Base-by-base conservation (phyloP, 2,888 invertebrate genomes). In the Dryadula phaetusa region DNA sequence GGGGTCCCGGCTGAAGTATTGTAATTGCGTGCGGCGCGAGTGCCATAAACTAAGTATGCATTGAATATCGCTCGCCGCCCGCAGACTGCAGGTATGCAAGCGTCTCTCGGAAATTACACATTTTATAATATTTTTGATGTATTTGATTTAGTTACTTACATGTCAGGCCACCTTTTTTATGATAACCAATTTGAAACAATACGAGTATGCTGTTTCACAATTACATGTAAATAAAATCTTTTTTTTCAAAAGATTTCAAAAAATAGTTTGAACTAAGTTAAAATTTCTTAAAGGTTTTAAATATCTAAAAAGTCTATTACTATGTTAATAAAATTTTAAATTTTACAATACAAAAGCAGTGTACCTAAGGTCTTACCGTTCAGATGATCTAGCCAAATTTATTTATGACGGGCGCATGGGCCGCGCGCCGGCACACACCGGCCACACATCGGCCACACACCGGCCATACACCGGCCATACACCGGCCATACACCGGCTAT, bases 371-470 rank as follows among this genome's bases (percentile, higher is more conserved):
- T 74, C 75, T 70, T 63, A 44, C 46, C 66, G 77, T 76, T 80
- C 85, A 83, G 87, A 87, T 88, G 86, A 88, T 87, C 87, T 87
- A 84, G 85, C 86, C 84, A 84, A 84, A 87, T 84, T 80, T 86
- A 87, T 87, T 86, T 86, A 88, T 84, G 80, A 82, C 69, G 76
- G 62, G 68, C 44, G 63, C 67, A 54, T 62, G 66, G 56, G 65
- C 63, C 53, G 65, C 44, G 25, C 7, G 25, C 61, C 44, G 62
- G 67, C 66, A 70, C 72, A 66, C 67, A 46, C 58, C 69, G 14
- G 0, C 22, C 18, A 20, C 46, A 20, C 42, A 25, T 16, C 67
- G 53, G 66, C 70, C 67, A 71, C n/a, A n/a, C n/a, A n/a, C n/a
- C n/a, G n/a, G n/a, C n/a, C n/a, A n/a, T n/a, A n/a, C n/a, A n/a